Evolutionary conservation across 2,888 invertebrate genomes (phyloP).

Genomic region (Busseola fusca): DNA sequence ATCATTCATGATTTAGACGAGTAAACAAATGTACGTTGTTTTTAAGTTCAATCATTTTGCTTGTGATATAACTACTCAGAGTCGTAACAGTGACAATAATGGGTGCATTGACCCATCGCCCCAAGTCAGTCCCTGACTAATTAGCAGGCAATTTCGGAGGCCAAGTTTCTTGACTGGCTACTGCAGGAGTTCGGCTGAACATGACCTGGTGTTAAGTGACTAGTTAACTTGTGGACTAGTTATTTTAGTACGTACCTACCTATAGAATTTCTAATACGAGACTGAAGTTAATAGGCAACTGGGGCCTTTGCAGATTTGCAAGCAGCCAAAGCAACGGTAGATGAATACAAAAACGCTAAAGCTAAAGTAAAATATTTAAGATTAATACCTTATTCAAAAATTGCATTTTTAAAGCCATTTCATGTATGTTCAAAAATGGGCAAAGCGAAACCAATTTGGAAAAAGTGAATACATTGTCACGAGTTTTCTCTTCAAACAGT

Average conservation of each 20-base stretch:
- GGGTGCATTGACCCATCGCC: neutral
- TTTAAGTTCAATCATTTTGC: neutral
- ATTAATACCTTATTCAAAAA: neutral
- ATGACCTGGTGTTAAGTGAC: constrained; percentile 35
- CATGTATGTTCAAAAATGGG: neutral
- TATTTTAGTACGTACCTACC: constrained; percentile 23
- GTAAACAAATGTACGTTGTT: neutral
- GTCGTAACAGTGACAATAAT: neutral
- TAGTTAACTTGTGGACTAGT: constrained; percentile 23
- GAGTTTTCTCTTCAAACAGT: constrained; percentile 31
- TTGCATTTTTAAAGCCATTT: neutral
- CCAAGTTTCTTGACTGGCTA: constrained; percentile 29
- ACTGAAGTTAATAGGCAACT: neutral
- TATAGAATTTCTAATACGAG: constrained; percentile 2
- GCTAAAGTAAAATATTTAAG: neutral
- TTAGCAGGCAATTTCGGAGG: constrained; percentile 34
- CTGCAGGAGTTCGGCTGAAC: constrained; percentile 33
- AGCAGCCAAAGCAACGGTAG: neutral
- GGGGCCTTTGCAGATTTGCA: neutral
- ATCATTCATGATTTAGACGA: neutral
- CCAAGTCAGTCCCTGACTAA: constrained; percentile 30
- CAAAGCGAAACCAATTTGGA: neutral
- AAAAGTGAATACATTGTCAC: constrained; percentile 38
- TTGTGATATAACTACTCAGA: neutral
- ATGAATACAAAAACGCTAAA: neutral